Percentiles rank a stretch among this genome's conserved stretches.
Evolutionary conservation across 2,113 vertebrate species (phyloP).

Genomic region (Onychostoma macrolepis): DNA sequence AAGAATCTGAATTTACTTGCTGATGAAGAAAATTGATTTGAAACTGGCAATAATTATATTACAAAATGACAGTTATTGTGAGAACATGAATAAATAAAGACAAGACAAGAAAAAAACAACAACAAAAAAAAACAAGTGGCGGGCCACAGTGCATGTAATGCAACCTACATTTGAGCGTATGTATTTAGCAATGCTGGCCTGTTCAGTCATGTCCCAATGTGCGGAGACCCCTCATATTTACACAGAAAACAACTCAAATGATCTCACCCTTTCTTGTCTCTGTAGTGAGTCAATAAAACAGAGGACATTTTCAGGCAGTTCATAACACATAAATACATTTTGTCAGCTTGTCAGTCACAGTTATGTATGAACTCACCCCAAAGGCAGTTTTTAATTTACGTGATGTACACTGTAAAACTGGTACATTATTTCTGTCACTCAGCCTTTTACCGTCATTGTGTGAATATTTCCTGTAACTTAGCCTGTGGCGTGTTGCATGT

Average conservation of each 20-base stretch:
- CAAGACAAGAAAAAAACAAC: too few species aligned
- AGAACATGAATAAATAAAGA: neutral
- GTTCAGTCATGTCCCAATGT: conserved; percentile 32
- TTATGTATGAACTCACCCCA: neutral
- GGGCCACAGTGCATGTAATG: neutral
- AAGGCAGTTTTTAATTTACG: neutral
- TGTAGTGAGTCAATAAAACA: conserved; percentile 13
- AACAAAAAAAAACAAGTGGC: neutral
- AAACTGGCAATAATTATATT: too few species aligned
- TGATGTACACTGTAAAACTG: neutral
- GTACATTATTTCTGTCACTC: neutral
- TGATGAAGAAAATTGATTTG: neutral
- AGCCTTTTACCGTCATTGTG: neutral
- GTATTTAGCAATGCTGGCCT: conserved; percentile 12
- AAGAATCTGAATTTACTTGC: too few species aligned
- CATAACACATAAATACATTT: neutral
- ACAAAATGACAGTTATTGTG: neutral
- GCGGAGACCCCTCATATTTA: conserved; percentile 23
- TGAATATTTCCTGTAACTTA: conserved; percentile 5
- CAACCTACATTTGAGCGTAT: neutral
- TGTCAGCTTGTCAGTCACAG: conserved; percentile 1
- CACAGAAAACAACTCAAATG: conserved; percentile 21
- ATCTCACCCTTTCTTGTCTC: conserved; percentile 12
- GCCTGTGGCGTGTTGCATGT: neutral
- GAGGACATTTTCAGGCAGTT: conserved; percentile 18